Evolutionary conservation across 2,888 invertebrate genomes (phyloP), one percentile per base, ranked within the genome.

Genomic region (Zaprionus bogoriensis): DNA sequence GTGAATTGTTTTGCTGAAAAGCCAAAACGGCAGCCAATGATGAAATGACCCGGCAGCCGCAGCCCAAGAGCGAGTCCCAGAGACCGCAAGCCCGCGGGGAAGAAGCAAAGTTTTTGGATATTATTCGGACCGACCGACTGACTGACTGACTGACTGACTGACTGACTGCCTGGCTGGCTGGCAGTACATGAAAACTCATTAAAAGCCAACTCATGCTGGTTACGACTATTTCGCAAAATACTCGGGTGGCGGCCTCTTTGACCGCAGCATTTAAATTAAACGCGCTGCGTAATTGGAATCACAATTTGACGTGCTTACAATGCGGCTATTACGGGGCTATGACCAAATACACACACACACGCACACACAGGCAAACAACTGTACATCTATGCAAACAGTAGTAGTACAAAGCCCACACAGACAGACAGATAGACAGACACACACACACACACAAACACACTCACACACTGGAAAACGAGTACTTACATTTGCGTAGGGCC

Each of bases 401-500:
- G n/a, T n/a, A n/a, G n/a, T n/a, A n/a, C n/a, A n/a, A n/a, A n/a
- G n/a, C n/a, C n/a, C 17, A 25, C 32, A 53, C 12, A 17, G 17
- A 9, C 17, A 12, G 9, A n/a, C 30, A 38, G 17, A 38, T 4
- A 19, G 38, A 22, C 17, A 36, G n/a, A 25, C 32, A 53, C 12
- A 17, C 7, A 9, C 17, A 12, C 1, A n/a, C 30, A 38, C 2
- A 38, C 4, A 19, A 17, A 22, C 17, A 9, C n/a, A 38, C 41
- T 25, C 3, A 22, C 30, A 55, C 48, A 44, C 27, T 28, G 30
- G 42, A 9, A 28, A 41, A 38, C 44, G 61, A 39, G 45, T 80
- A 93, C 94, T 94, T 91, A 96, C 96, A 82, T 93, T 93, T 42
- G 95, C 94, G 90, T 95, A 95, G 68, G 96, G 95, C 64, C 95